Conservation (phyloP, 2,797 vertebrate species). For the Malurus leucopterus region DNA sequence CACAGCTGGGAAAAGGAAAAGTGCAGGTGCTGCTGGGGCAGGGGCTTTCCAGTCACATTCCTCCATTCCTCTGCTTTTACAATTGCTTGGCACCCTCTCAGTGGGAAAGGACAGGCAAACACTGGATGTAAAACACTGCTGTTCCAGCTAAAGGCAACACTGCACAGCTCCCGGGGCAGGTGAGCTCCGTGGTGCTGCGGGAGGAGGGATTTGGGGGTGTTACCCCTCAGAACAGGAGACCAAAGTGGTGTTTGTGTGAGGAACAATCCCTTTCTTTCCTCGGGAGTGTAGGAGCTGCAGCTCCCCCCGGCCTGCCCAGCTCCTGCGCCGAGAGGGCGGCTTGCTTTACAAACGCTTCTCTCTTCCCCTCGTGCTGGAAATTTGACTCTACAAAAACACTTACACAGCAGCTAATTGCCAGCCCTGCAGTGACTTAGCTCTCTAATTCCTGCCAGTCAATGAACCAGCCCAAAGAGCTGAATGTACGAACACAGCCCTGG, state of each 20-base stretch:
- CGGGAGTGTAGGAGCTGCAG: background rate
- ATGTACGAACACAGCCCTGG: background rate
- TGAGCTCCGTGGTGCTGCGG: fast-evolving
- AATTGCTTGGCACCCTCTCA: background rate
- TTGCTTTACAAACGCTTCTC: background rate
- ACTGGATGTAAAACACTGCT: background rate
- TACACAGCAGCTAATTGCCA: slow-evolving; percentile 16
- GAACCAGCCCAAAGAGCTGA: slow-evolving; percentile 33
- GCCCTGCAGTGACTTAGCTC: background rate
- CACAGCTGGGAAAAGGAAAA: background rate
- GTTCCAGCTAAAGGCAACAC: background rate
- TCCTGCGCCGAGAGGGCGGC: fast-evolving
- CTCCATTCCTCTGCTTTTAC: background rate
- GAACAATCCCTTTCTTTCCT: background rate
- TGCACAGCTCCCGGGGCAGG: background rate
- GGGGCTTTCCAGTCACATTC: background rate
- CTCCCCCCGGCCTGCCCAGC: background rate
- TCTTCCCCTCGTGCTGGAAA: slow-evolving; percentile 32
- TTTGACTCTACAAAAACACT: slow-evolving; percentile 30
- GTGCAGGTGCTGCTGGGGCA: background rate
- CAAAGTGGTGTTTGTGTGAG: background rate
- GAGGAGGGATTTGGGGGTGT: background rate
- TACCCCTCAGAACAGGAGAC: background rate
- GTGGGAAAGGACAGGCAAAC: background rate
- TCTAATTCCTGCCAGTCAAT: slow-evolving; percentile 43